Base-by-base conservation (phyloP, 1,140 invertebrate species). In the Gonioctena quinquepunctata region DNA sequence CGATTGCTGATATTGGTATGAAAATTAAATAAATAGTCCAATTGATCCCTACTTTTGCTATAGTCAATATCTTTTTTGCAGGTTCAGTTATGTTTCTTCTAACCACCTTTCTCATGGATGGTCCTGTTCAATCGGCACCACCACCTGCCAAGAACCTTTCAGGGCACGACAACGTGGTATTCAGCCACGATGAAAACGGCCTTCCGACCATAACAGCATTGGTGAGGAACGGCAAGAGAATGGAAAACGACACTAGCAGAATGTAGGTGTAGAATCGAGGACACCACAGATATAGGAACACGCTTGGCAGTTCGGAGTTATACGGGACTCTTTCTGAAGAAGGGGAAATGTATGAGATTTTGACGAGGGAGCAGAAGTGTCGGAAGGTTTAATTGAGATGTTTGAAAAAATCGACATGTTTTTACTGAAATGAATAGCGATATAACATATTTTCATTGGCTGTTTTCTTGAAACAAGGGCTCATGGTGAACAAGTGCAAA, bases 91-190 rank as follows among this genome's bases (percentile, higher is more conserved):
- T 92, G 80, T 92, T 92, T 84, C 85, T 92, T 57, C 78, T 89
- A 0, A 91, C 90, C 8, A 90, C 91, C 85, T 91, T 91, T 82
- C 81, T 91, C 5, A 91, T 92, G 90, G 89, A 89, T 52, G 88
- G 87, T 2, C 84, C 86, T 18, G 71, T 81, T 52, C 63, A 66
- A 63, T 26, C 66, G 52, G 62, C 71, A 6, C 49, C 72, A 3
- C 76, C 78, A 68, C 64, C 75, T 8, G 69, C 76, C 23, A 81
- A 82, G 64, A 67, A 75, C 8, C 27, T 77, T 0, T 23, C 66
- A 8, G 85, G 84, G 6, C 84, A 86, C 68, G 87, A 87, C 56
- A 88, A 88, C 64, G 81, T 73, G 4, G 84, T 83, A 8, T 88
- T 84, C 65, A 84, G 85, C 19, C 84, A 84, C 23, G 86, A 87